A percentile compares a stretch with the other conserved stretches of the same genome.
phyloP scores from a whole-genome alignment of 2,888 invertebrate genomes.

The Melieria crassipennis region DNA sequence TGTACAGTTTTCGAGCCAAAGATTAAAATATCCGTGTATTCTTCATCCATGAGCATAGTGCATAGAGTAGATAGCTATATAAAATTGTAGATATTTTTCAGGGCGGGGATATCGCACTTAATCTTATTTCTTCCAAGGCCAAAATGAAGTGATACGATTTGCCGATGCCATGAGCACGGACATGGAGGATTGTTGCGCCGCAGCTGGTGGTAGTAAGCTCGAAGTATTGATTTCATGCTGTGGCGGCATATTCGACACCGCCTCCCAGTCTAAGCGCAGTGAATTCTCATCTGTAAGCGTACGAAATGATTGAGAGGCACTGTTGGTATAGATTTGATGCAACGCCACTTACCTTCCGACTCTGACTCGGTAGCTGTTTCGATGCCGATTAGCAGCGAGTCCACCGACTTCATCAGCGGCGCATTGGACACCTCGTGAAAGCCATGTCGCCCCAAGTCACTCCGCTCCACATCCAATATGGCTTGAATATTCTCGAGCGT shows the following conservation, averaged over 20 bases:
- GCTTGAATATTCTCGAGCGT: constrained; percentile 79
- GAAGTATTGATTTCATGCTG: constrained; percentile 54
- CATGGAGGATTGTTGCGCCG: constrained; percentile 67
- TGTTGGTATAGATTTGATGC: not conserved
- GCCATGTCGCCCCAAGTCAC: constrained; percentile 78
- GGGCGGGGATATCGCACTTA: no score
- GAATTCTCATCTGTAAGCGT: constrained; percentile 69
- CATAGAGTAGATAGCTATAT: no score
- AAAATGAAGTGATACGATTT: no score
- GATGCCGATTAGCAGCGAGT: constrained; percentile 72
- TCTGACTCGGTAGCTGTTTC: constrained; percentile 74
- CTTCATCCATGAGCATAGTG: no score
- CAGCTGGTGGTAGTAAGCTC: constrained; percentile 50
- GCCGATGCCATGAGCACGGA: constrained; percentile 83
- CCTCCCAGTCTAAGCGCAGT: constrained; percentile 83
- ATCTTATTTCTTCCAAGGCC: no score
- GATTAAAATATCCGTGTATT: no score
- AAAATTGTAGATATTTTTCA: no score
- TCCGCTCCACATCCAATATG: constrained; percentile 73
- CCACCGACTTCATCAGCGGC: constrained; percentile 68
- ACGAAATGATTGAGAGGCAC: no score
- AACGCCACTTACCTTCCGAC: constrained; percentile 69
- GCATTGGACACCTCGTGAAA: constrained; percentile 70
- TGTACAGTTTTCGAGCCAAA: no score
- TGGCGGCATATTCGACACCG: constrained; percentile 67